These are phyloP conservation scores for Hippolais icterina DNA, from an alignment of 2,113 vertebrate species.

Conservation along the genomic window DNA sequence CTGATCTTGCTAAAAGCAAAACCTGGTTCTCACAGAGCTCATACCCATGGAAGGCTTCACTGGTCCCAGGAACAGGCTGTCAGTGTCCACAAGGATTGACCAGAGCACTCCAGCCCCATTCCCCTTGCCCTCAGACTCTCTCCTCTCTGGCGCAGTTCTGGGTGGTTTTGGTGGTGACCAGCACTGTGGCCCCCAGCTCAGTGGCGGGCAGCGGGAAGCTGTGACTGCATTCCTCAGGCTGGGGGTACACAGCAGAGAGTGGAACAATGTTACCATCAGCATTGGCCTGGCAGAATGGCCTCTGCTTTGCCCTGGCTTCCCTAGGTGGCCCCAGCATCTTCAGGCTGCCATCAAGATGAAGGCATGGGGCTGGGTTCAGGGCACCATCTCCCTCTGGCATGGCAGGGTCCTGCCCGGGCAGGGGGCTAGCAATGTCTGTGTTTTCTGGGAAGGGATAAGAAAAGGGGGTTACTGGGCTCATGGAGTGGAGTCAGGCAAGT, in stretches of 20 bases:
- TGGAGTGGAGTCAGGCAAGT: background rate
- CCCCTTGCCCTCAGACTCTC: background rate
- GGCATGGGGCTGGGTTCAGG: background rate
- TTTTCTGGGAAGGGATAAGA: conserved; percentile 9
- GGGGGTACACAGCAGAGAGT: background rate
- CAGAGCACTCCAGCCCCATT: background rate
- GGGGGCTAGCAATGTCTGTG: background rate
- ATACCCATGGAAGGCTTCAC: background rate
- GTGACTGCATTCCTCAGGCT: conserved; percentile 27
- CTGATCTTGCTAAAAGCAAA: background rate
- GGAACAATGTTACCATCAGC: background rate
- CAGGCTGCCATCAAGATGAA: background rate
- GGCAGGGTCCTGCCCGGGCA: background rate
- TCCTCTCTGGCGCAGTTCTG: conserved; percentile 8
- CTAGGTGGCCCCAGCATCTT: background rate
- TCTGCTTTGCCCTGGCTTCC: background rate
- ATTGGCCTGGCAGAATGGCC: background rate
- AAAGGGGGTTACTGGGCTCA: background rate
- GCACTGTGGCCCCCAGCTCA: conserved; percentile 73
- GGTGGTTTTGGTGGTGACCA: conserved; percentile 80
- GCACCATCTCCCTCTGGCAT: background rate
- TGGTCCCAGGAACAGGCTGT: background rate
- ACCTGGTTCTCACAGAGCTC: background rate
- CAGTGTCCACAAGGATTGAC: background rate
- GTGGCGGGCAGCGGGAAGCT: conserved; percentile 75